Evolutionary conservation across 2,797 vertebrate species (phyloP).

Genomic region (Tauraco hartlaubi): DNA sequence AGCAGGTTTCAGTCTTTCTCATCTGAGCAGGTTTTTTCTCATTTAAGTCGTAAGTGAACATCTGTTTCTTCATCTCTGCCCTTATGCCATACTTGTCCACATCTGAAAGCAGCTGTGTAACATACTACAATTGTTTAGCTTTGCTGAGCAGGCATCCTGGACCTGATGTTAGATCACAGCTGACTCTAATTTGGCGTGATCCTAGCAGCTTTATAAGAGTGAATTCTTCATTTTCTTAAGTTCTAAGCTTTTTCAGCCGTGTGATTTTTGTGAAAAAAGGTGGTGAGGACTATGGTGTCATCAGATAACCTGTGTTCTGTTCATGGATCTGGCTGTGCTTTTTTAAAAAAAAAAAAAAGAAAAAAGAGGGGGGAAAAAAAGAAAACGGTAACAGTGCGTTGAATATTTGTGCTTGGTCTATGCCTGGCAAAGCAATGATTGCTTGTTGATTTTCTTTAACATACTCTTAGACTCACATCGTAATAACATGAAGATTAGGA

Average conservation of each 20-base stretch:
- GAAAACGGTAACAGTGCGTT: background rate
- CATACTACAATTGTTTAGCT: background rate
- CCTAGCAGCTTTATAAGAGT: background rate
- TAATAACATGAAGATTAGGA: constrained; percentile 15
- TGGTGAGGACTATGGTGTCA: background rate
- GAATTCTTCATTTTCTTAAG: constrained; percentile 9
- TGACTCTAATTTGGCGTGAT: constrained; percentile 24
- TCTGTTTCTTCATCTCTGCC: constrained; percentile 54
- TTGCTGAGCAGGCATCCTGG: constrained; percentile 44
- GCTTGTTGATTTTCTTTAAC: background rate
- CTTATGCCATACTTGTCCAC: constrained; percentile 25
- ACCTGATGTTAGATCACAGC: constrained; percentile 27
- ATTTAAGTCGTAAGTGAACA: constrained; percentile 32
- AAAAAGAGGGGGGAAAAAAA: no score
- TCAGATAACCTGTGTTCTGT: background rate
- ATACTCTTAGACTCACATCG: background rate
- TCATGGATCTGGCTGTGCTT: background rate
- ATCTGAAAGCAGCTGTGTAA: constrained; percentile 48
- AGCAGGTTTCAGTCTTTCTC: background rate
- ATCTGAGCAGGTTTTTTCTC: constrained; percentile 30
- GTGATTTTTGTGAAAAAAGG: background rate
- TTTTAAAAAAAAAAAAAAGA: background rate
- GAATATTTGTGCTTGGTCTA: background rate
- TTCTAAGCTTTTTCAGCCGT: constrained; percentile 12
- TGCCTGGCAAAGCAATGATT: background rate